Evolutionary conservation across 2,888 invertebrate species (phyloP).

Genomic region (Apomyelois bistriatella): DNA sequence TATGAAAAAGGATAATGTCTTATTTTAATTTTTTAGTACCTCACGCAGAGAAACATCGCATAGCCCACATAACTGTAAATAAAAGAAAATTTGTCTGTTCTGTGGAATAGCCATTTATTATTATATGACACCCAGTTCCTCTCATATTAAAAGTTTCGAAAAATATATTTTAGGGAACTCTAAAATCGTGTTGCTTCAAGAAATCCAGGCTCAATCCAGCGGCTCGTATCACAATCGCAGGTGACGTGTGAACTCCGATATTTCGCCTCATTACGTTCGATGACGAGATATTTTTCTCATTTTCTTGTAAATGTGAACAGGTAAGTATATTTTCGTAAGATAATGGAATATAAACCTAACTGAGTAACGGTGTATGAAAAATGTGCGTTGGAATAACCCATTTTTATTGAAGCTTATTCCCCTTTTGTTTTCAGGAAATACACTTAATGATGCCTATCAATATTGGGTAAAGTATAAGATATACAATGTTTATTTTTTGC

Average conservation of each 20-base stretch:
- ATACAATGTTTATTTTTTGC: too few species aligned
- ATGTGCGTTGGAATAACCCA: not conserved
- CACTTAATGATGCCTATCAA: not conserved
- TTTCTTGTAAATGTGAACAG: conserved; percentile 14
- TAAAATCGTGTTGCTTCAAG: too few species aligned
- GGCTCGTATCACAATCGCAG: conserved; percentile 13
- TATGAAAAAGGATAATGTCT: too few species aligned
- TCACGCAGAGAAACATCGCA: too few species aligned
- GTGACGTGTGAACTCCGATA: conserved; percentile 51
- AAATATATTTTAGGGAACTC: too few species aligned
- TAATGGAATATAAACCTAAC: conserved; percentile 12
- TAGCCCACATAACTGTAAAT: too few species aligned
- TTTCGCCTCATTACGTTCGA: conserved; percentile 44
- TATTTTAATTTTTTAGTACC: too few species aligned
- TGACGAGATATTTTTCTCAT: conserved; percentile 20
- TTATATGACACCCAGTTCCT: too few species aligned
- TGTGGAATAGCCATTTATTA: too few species aligned
- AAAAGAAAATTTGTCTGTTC: too few species aligned
- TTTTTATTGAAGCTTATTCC: not conserved
- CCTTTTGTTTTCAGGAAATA: not conserved
- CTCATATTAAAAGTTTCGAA: too few species aligned
- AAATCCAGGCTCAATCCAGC: too few species aligned
- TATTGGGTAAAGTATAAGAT: not conserved
- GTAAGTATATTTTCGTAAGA: conserved; percentile 14
- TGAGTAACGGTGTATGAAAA: conserved; percentile 7